These are phyloP conservation scores for Hecatera dysodea DNA, from an alignment of 2,888 invertebrate genomes.

Conservation along the genomic window DNA sequence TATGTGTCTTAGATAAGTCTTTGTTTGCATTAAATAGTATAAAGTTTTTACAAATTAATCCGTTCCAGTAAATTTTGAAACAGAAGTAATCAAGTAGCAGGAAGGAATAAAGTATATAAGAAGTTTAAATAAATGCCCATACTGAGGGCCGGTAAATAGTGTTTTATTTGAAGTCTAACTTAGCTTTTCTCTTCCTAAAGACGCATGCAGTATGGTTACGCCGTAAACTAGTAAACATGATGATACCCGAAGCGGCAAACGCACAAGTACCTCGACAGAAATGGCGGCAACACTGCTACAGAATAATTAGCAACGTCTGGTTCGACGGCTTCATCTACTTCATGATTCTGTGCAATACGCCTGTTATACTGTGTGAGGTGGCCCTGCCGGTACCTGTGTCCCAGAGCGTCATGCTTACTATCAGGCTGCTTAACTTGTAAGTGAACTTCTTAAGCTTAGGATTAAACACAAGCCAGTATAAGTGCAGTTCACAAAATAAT, in stretches of 20 bases:
- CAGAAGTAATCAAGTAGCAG: not conserved
- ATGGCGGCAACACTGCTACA: conserved; percentile 81
- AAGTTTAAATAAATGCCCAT: not conserved
- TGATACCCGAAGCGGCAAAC: conserved; percentile 78
- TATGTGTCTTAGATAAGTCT: too few species aligned
- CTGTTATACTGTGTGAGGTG: conserved; percentile 85
- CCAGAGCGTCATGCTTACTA: conserved; percentile 64
- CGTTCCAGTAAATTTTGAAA: not conserved
- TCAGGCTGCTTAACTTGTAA: conserved; percentile 85
- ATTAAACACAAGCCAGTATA: too few species aligned
- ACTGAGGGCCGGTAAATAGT: not conserved
- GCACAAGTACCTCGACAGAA: conserved; percentile 78
- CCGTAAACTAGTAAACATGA: conserved; percentile 82
- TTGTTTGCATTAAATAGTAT: too few species aligned
- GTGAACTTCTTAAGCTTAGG: conserved; percentile 58
- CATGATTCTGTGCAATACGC: conserved; percentile 85
- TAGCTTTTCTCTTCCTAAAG: conserved; percentile 60
- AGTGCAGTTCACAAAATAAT: too few species aligned
- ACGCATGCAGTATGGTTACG: conserved; percentile 85
- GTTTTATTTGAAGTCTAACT: not conserved
- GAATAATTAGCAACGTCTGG: conserved; percentile 80
- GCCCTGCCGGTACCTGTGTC: conserved; percentile 72
- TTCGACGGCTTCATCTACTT: conserved; percentile 86
- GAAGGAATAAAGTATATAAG: too few species aligned
- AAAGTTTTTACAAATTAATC: too few species aligned